phyloP scores from a whole-genome alignment of 2,888 invertebrate genomes.

The Drosophila ezoana region DNA sequence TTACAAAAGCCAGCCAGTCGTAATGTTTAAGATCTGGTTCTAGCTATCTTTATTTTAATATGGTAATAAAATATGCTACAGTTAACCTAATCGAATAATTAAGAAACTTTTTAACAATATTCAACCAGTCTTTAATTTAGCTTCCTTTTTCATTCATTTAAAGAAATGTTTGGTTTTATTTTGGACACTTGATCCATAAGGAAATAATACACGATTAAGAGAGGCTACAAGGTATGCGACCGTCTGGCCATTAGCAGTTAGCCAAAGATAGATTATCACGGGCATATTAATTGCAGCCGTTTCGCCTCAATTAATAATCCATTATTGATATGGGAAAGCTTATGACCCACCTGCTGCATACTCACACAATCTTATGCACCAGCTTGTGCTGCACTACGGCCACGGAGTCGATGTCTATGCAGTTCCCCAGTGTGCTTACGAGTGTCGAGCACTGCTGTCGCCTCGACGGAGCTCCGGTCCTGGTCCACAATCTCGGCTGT shows the following conservation, averaged over 20 bases:
- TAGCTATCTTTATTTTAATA: no score
- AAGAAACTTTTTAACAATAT: no score
- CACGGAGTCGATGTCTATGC: slow-evolving; percentile 88
- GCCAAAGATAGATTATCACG: background rate
- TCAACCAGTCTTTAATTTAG: no score
- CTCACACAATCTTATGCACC: slow-evolving; percentile 84
- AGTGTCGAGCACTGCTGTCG: slow-evolving; percentile 59
- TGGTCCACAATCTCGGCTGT: slow-evolving; percentile 9
- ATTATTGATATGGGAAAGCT: slow-evolving; percentile 47
- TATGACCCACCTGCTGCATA: slow-evolving; percentile 39
- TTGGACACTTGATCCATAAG: no score
- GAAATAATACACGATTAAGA: no score
- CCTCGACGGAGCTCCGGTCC: slow-evolving; percentile 32
- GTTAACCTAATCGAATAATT: no score
- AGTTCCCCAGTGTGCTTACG: slow-evolving; percentile 87
- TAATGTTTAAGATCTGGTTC: no score
- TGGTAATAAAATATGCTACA: no score
- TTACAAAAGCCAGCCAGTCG: no score
- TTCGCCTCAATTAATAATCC: slow-evolving; percentile 50
- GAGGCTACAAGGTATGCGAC: slow-evolving; percentile 35
- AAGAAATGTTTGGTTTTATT: background rate
- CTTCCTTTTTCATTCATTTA: background rate
- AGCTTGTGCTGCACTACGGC: slow-evolving; percentile 85
- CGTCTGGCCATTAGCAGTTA: background rate
- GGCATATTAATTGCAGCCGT: slow-evolving; percentile 52